phyloP scores from a whole-genome alignment of 2,113 vertebrate genomes.

The Fregata magnificens region DNA sequence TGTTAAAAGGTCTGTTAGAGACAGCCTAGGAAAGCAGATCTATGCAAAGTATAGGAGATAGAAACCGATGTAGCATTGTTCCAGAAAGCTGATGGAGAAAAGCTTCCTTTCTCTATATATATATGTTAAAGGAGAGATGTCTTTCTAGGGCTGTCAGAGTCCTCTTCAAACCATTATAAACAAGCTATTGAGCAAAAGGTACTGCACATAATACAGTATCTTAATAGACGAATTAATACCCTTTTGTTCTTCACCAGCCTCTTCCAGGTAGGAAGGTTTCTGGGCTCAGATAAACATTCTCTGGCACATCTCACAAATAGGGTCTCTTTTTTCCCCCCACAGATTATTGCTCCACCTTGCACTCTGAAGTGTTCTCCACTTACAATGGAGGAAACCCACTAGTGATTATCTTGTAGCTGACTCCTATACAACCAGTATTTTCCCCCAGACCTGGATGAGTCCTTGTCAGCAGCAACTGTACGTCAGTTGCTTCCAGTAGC shows the following conservation, averaged over 20 bases:
- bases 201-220: neutral
- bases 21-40: neutral
- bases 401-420: neutral
- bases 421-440: neutral
- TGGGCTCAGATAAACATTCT: neutral
- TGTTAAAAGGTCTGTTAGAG: neutral
- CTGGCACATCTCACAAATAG: neutral
- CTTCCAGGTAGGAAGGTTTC: neutral
- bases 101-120: neutral
- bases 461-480: neutral
- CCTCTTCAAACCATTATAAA: neutral
- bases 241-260: neutral
- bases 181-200: neutral
- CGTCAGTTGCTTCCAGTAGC: neutral
- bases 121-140: neutral
- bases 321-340: neutral
- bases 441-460: neutral
- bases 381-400: neutral
- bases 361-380: neutral
- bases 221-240: neutral
- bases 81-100: neutral
- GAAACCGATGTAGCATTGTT: neutral
- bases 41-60: neutral
- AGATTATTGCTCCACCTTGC: neutral
- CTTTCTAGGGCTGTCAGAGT: neutral